Base-by-base conservation (phyloP, 2,113 vertebrate species). In the Empidonax alnorum region DNA sequence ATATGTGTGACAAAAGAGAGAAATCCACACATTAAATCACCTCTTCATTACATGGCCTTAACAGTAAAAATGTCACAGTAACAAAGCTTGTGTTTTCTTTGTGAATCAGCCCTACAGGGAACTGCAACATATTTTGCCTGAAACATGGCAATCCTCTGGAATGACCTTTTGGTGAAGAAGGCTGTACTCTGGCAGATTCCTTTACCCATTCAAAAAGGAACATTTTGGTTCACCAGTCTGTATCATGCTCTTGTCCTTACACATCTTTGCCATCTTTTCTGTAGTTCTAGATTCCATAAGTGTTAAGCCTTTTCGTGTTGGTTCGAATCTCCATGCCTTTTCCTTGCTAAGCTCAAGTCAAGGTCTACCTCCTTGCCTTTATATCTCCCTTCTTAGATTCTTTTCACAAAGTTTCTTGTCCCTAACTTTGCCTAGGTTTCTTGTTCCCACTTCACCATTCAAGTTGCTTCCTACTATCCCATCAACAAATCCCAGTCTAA, bases 1-100 rank as follows among this genome's bases (percentile, higher is more conserved):
- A 33, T 37, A 6, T 0, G 0, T 1, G 1, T 47, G 12, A 61
- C 50, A 47, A 35, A 73, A 88, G 50, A 28, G 25, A 52, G 15
- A 66, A 65, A 84, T 27, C 13, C 12, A 49, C 39, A 56, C n/a
- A 53, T 17, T 72, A 79, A 82, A 47, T 9, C 17, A 33, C 8
- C 6, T 39, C 31, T 68, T 89, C 14, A 22, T 78, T 62, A 71
- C 16, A 31, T 3, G 6, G 20, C 20, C 42, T 25, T 49, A 50
- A 61, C 1, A 14, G 3, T 65, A 65, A 80, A 76, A 89, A 17
- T 16, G 9, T 25, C 18, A 5, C 2, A 5, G 24, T 19, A 47
- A 31, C 7, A 91, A 75, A 82, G 16, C 7, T 71, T 30, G 15
- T 2, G 8, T 71, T 75, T 66, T 73, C 31, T 47, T 31, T 68